A percentile compares a stretch with the other conserved stretches of the same genome.
Evolutionary conservation across 1,140 invertebrate genomes (phyloP).

Genomic region (Pseudoatta argentina): DNA sequence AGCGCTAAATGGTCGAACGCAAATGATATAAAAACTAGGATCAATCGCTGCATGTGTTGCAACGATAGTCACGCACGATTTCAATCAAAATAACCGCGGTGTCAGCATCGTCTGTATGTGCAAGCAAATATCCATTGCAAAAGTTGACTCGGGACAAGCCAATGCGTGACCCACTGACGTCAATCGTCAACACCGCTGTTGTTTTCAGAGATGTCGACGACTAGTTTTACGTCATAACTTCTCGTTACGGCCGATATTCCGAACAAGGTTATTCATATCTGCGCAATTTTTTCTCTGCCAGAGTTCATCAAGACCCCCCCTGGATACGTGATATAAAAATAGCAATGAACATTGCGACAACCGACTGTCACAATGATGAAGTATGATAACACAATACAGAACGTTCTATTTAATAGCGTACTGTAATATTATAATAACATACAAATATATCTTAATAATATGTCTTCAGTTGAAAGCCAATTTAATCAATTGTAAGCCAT

Average conservation of each 20-base stretch:
- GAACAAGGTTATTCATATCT: slow-evolving; percentile 20
- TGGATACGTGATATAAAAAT: slow-evolving; percentile 17
- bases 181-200: slow-evolving; percentile 41
- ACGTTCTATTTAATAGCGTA: background rate
- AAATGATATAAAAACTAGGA: slow-evolving; percentile 28
- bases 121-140: slow-evolving; percentile 52
- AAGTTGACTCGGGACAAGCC: slow-evolving; percentile 49
- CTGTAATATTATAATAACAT: background rate
- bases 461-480: background rate
- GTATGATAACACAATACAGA: background rate
- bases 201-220: slow-evolving; percentile 37
- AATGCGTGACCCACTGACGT: slow-evolving; percentile 46
- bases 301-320: slow-evolving; percentile 32
- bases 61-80: slow-evolving; percentile 56
- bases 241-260: slow-evolving; percentile 17
- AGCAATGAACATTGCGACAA: background rate
- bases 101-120: slow-evolving; percentile 18
- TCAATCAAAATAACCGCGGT: slow-evolving; percentile 56
- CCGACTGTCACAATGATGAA: background rate
- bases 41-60: slow-evolving; percentile 37
- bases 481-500: background rate
- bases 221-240: slow-evolving; percentile 40
- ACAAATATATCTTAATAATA: background rate
- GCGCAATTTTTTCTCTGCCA: background rate
- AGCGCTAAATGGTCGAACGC: background rate